phyloP scores from a whole-genome alignment of 2,797 vertebrate species.

The Bradypodion ventrale region DNA sequence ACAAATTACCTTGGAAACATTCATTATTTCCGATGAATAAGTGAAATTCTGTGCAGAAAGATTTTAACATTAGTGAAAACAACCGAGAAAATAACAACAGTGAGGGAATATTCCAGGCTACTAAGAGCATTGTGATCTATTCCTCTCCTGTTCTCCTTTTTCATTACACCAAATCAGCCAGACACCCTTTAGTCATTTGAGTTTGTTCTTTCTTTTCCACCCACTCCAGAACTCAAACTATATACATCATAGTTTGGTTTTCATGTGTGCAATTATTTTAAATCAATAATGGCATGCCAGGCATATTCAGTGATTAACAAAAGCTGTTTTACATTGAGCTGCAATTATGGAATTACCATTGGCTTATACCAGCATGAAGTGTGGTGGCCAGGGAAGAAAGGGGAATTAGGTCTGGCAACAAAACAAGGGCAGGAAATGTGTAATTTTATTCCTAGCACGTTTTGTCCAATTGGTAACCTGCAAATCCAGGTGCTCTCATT shows the following conservation, averaged over 20 bases:
- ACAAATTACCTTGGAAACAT: neutral
- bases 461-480: slow-evolving; percentile 12
- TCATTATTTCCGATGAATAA: neutral
- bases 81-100: too few species aligned
- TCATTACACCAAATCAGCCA: neutral
- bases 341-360: slow-evolving; percentile 42
- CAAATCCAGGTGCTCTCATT: slow-evolving; percentile 36
- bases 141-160: neutral
- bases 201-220: neutral
- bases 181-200: neutral
- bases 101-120: too few species aligned
- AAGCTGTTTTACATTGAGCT: slow-evolving; percentile 56
- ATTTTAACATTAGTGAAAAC: neutral
- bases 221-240: slow-evolving; percentile 27
- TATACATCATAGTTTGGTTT: slow-evolving; percentile 11
- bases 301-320: slow-evolving; percentile 46
- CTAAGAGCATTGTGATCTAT: neutral
- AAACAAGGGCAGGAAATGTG: slow-evolving; percentile 50
- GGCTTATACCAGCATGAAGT: slow-evolving; percentile 40
- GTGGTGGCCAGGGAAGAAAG: neutral
- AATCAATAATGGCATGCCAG: slow-evolving; percentile 45
- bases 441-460: slow-evolving; percentile 60
- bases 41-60: too few species aligned
- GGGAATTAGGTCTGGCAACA: neutral
- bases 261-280: accelerated